These are phyloP conservation scores for Nixonia krombeini DNA, from an alignment of 1,140 invertebrate genomes.

Conservation along the genomic window DNA sequence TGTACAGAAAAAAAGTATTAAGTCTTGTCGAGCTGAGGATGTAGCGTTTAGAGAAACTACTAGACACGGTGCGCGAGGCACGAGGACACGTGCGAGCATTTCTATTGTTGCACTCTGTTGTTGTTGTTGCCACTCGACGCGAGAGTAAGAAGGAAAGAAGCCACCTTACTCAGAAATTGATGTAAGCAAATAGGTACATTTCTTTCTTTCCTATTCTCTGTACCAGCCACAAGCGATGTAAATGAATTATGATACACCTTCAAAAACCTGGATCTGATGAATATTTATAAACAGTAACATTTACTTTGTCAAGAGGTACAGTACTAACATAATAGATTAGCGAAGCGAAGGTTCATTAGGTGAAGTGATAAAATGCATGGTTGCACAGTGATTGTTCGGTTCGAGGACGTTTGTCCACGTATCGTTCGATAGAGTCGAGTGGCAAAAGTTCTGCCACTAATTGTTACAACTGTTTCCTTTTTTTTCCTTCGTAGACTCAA, in stretches of 20 bases:
- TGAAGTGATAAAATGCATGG: constrained; percentile 5
- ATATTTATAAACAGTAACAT: too few relatives aligned
- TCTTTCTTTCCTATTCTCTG: constrained; percentile 19
- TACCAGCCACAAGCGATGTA: too few relatives aligned
- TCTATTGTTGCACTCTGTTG: constrained; percentile 39
- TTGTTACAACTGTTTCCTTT: constrained; percentile 33
- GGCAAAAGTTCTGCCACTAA: constrained; percentile 23
- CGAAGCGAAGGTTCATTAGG: too few relatives aligned
- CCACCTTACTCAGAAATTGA: too few relatives aligned
- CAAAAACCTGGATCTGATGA: too few relatives aligned
- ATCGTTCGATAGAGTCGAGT: constrained; percentile 14
- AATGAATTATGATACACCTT: too few relatives aligned
- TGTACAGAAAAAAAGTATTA: constrained; percentile 37
- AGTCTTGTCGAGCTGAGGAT: constrained; percentile 24
- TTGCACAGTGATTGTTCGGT: constrained; percentile 1
- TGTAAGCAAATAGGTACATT: too few relatives aligned
- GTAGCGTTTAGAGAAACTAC: constrained; percentile 24
- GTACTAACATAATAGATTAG: too few relatives aligned
- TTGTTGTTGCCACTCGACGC: constrained; percentile 38
- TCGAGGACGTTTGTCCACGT: constrained; percentile 1
- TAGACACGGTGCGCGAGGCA: constrained; percentile 25
- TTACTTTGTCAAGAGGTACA: too few relatives aligned
- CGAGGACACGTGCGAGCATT: too few relatives aligned
- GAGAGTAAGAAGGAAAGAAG: constrained; percentile 26
- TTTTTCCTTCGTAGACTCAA: constrained; percentile 22